phyloP scores from a whole-genome alignment of 2,797 vertebrate genomes.

The Bufotes viridis region DNA sequence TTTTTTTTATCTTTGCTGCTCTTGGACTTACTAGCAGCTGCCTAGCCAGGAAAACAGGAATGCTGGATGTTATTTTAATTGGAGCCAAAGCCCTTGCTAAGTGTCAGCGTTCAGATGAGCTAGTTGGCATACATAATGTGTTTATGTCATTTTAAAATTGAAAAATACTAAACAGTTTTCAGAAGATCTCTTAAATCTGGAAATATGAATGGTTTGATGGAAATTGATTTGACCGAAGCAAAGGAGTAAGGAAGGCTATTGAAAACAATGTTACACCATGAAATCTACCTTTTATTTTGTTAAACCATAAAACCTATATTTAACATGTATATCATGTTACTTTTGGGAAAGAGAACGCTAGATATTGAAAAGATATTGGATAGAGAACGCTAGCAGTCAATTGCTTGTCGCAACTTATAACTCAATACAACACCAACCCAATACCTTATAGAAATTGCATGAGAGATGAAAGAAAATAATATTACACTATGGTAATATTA shows the following conservation, averaged over 20 bases:
- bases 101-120: slow-evolving; percentile 63
- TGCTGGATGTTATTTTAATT: slow-evolving; percentile 66
- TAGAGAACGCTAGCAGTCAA: background rate
- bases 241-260: background rate
- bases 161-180: slow-evolving; percentile 20
- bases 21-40: slow-evolving; percentile 55
- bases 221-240: background rate
- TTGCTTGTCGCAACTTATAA: too few relatives aligned
- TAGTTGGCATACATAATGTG: slow-evolving; percentile 59
- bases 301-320: background rate
- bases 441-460: too few relatives aligned
- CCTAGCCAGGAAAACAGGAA: slow-evolving; percentile 67
- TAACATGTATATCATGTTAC: background rate
- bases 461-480: too few relatives aligned
- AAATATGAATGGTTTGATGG: slow-evolving; percentile 13
- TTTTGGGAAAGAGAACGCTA: background rate
- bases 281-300: background rate
- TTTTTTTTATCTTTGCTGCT: slow-evolving; percentile 58
- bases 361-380: background rate
- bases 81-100: slow-evolving; percentile 64
- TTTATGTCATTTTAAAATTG: slow-evolving; percentile 62
- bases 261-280: slow-evolving; percentile 24
- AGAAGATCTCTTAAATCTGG: background rate
- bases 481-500: too few relatives aligned
- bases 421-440: too few relatives aligned